Evolutionary conservation across 92 coral and sea anemone species (phyloP).

Genomic region (Phenganax marumi): DNA sequence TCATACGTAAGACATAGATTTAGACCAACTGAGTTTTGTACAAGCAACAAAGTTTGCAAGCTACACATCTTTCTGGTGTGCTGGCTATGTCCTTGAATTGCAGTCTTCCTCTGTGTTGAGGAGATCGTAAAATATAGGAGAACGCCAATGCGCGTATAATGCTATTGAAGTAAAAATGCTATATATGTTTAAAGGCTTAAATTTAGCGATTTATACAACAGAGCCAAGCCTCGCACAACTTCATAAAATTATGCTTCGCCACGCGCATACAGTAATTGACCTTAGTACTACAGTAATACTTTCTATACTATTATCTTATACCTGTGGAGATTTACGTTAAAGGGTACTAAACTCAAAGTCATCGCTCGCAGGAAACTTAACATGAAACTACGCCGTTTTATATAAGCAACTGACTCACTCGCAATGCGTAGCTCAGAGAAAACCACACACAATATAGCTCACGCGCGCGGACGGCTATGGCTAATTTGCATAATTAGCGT

Average conservation of each 20-base stretch:
- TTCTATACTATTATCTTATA: neutral
- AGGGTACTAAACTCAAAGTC: neutral
- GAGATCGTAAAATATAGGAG: too few relatives aligned
- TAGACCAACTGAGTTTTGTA: too few relatives aligned
- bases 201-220: neutral
- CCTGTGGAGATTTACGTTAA: conserved; percentile 2
- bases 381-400: too few relatives aligned
- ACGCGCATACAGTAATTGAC: conserved; percentile 2
- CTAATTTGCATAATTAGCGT: conserved; percentile 4
- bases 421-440: neutral
- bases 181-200: neutral
- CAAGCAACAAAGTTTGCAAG: too few relatives aligned
- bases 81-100: too few relatives aligned
- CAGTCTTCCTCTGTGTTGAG: too few relatives aligned
- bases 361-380: too few relatives aligned
- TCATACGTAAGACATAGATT: too few relatives aligned
- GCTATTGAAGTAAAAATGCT: too few relatives aligned
- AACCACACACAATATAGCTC: neutral
- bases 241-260: neutral
- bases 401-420: too few relatives aligned
- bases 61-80: too few relatives aligned
- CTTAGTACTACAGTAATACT: neutral
- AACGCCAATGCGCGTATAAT: too few relatives aligned
- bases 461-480: neutral
- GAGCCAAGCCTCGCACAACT: neutral